phyloP scores from a whole-genome alignment of 2,888 invertebrate species.

The Cantharis nigra region DNA sequence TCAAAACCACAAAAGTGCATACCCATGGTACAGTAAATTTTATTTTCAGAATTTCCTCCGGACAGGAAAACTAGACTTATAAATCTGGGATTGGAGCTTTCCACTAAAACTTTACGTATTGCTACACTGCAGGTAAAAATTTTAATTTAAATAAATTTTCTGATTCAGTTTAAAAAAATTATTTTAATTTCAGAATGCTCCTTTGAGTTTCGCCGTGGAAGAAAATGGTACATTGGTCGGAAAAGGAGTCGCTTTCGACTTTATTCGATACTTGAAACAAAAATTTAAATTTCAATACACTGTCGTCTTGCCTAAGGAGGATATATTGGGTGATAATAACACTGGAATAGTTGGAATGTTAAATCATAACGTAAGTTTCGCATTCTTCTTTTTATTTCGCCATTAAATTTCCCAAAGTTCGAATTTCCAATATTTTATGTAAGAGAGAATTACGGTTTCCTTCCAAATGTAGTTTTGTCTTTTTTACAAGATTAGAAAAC shows the following conservation, averaged over 20 bases:
- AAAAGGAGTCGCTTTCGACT: conserved; percentile 68
- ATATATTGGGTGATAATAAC: conserved; percentile 61
- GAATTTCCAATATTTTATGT: no score
- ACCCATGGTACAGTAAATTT: no score
- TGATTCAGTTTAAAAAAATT: no score
- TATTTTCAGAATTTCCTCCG: neutral
- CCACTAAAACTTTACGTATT: conserved; percentile 9
- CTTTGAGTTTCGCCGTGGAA: conserved; percentile 59
- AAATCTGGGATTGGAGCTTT: conserved; percentile 2
- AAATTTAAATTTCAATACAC: conserved; percentile 74
- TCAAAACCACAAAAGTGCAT: neutral
- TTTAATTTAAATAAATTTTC: no score
- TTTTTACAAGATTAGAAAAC: no score
- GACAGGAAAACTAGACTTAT: neutral
- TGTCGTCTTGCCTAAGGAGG: conserved; percentile 63
- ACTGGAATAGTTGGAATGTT: conserved; percentile 68
- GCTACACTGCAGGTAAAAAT: conserved; percentile 21
- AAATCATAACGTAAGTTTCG: conserved; percentile 58
- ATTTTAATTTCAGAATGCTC: conserved; percentile 57
- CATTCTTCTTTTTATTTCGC: neutral
- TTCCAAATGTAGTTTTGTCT: no score
- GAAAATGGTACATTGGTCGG: conserved; percentile 63
- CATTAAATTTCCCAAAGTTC: no score
- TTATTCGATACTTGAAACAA: conserved; percentile 66
- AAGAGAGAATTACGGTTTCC: no score